A percentile compares a stretch with the other conserved stretches of the same genome.
Conservation (phyloP, 2,113 vertebrate genomes). For the Rhodinocichla rosea region DNA sequence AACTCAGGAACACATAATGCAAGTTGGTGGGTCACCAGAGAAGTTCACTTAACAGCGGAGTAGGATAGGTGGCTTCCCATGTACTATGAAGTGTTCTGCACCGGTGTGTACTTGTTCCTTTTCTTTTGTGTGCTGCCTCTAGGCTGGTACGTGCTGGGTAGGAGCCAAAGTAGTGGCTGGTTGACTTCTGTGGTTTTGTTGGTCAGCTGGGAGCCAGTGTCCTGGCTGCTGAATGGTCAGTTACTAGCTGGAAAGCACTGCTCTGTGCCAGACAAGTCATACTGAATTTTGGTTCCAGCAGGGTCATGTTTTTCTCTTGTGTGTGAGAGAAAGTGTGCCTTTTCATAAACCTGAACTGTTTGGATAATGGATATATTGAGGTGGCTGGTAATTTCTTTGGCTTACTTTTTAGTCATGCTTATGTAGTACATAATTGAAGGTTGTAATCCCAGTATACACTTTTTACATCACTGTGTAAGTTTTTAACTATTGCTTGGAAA, state of each 20-base stretch:
- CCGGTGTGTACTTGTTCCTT: not conserved
- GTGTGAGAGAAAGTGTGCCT: not conserved
- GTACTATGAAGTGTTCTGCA: accelerated
- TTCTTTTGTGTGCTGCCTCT: not conserved
- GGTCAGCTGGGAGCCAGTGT: not conserved
- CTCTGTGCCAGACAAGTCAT: not conserved
- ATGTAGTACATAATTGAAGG: not conserved
- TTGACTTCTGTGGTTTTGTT: not conserved
- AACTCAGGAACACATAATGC: not conserved
- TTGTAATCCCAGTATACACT: not conserved
- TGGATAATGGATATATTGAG: not conserved
- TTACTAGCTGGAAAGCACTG: not conserved
- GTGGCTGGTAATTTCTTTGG: not conserved
- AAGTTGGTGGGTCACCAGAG: not conserved
- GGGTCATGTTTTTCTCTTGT: not conserved
- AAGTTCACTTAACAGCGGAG: not conserved
- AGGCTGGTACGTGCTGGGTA: not conserved
- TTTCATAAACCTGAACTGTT: not conserved
- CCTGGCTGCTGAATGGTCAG: not conserved
- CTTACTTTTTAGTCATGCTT: not conserved
- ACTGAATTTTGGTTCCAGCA: not conserved
- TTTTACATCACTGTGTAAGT: not conserved
- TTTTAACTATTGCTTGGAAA: not conserved
- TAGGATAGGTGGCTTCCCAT: not conserved
- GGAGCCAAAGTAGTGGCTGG: not conserved